Evolutionary conservation across 2,888 invertebrate genomes (phyloP), one percentile per base, ranked within the genome.

Genomic region (Athalia rosae): DNA sequence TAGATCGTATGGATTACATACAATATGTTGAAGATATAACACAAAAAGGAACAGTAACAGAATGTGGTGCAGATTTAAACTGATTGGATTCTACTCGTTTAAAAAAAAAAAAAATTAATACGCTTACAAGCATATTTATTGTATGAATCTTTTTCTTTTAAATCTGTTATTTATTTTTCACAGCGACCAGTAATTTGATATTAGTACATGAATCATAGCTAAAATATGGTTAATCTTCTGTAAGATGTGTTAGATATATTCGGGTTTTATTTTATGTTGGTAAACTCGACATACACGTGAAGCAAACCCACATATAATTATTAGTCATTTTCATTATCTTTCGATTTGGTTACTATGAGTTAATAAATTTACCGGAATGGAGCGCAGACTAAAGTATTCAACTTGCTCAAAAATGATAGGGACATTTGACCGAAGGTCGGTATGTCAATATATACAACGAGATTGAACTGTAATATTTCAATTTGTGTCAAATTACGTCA

Each of bases 91-190:
- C 13, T 66, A 9, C 7, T 48, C 64, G 13, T n/a, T n/a, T n/a
- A 15, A 58, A 71, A 77, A 71, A 73, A 76, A 69, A 77, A 15
- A 71, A 56, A 76, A 71, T 28, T 50, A 11, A 13, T 78, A 45
- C 64, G 47, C 64, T 64, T 41, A 43, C 13, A 45, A 64, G n/a
- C 28, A 58, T 58, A 9, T 67, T 67, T n/a, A 28, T 53, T 13
- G 28, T 28, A 53, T 28, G 50, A 11, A 53, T 28, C 9, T 28
- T 53, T 11, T 1, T 47, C 28, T 28, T 28, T 28, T 2, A 28
- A 28, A 28, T 28, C 28, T 28, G 28, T 28, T 28, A 28, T 28
- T 28, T 28, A 28, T 28, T 28, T 1, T 28, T 28, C 28, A 28
- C 28, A 28, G 28, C 28, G 28, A 28, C 28, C 8, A 71, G 71